Conservation (phyloP, 2,888 invertebrate species). For the Pterostichus madidus region DNA sequence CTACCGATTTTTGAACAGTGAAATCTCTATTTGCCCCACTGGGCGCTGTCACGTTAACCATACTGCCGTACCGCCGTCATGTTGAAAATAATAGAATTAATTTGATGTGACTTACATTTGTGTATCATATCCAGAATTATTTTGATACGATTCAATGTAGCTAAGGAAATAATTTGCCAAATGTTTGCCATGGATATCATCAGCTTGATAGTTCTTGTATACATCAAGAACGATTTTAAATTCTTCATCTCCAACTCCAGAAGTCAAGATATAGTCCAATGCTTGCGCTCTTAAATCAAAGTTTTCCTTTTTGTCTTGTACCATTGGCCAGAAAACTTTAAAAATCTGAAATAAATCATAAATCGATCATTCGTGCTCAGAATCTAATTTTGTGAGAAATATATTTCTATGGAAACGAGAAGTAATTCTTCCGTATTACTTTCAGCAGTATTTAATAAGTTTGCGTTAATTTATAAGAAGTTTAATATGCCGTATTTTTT, state of each 20-base stretch:
- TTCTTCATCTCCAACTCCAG: conserved; percentile 77
- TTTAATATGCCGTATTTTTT: no score
- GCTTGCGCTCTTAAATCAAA: conserved; percentile 85
- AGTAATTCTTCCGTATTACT: no score
- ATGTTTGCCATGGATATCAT: conserved; percentile 18
- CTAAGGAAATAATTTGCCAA: conserved; percentile 41
- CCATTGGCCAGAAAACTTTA: conserved; percentile 83
- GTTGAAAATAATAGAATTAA: not conserved
- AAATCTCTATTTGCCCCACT: no score
- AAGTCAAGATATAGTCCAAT: conserved; percentile 82
- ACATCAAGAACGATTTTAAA: conserved; percentile 6
- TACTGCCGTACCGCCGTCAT: no score
- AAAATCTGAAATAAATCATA: conserved; percentile 76
- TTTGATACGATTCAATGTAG: conserved; percentile 25
- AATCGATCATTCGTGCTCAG: no score
- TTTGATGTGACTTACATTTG: conserved; percentile 11
- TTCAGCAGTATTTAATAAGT: no score
- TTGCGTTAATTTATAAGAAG: no score
- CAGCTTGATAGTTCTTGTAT: not conserved
- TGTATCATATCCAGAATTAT: not conserved
- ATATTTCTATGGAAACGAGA: no score
- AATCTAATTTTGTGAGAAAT: no score
- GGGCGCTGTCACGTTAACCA: no score
- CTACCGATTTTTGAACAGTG: no score
- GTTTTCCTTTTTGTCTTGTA: conserved; percentile 83